These are phyloP conservation scores for Pempheris klunzingeri DNA, from an alignment of 2,797 vertebrate genomes.

Conservation along the genomic window DNA sequence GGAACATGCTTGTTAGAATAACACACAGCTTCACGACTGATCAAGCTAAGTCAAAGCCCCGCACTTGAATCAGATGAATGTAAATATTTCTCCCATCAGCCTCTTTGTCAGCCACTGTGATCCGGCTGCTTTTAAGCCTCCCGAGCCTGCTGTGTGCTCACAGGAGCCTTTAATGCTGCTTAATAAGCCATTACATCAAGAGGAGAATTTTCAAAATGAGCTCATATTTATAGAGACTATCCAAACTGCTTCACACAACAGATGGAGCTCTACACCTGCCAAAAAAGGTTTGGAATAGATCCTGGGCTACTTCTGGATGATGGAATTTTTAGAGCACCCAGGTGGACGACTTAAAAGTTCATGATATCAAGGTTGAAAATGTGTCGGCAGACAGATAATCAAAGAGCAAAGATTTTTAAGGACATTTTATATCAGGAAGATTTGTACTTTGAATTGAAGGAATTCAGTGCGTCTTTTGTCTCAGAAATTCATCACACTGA, in stretches of 20 bases:
- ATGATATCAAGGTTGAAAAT: constrained; percentile 11
- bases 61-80: constrained; percentile 18
- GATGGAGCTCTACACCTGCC: constrained; percentile 67
- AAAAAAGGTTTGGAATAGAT: constrained; percentile 55
- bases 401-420: neutral
- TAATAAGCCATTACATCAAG: constrained; percentile 46
- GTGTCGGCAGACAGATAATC: neutral
- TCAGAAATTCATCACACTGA: neutral
- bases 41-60: constrained; percentile 17
- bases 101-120: constrained; percentile 17
- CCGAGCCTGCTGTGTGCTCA: constrained; percentile 21
- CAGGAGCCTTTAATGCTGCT: constrained; percentile 24
- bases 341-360: constrained; percentile 53
- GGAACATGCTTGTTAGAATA: too few relatives aligned
- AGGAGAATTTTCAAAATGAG: constrained; percentile 34
- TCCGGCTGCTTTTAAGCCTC: constrained; percentile 23
- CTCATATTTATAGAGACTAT: constrained; percentile 49
- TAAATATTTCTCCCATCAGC: neutral
- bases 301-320: constrained; percentile 26
- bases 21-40: constrained; percentile 2
- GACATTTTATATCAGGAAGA: neutral
- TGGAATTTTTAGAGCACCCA: constrained; percentile 39
- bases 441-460: neutral
- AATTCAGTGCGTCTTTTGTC: neutral
- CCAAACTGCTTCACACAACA: constrained; percentile 57